phyloP scores from a whole-genome alignment of 92 coral and sea anemone species.

The Palythoa grandis region DNA sequence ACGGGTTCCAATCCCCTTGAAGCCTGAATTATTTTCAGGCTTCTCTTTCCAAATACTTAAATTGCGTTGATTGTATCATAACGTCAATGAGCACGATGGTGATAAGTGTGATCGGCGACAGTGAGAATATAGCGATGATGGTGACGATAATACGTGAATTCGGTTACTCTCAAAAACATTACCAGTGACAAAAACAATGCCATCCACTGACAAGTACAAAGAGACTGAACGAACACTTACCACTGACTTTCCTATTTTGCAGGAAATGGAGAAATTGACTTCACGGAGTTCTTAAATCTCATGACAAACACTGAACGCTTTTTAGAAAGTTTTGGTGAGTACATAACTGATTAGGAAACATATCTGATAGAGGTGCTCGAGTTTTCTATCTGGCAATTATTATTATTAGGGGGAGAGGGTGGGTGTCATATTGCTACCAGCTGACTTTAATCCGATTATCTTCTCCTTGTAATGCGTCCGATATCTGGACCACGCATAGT shows the following conservation, averaged over 20 bases:
- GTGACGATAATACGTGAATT: neutral
- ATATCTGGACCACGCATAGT: too few relatives aligned
- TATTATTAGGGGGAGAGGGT: neutral
- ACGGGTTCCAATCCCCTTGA: too few relatives aligned
- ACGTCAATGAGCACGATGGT: too few relatives aligned
- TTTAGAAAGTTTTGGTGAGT: slow-evolving; percentile 77
- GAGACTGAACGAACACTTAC: neutral
- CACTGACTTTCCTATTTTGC: neutral
- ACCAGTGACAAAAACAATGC: neutral
- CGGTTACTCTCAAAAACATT: too few relatives aligned
- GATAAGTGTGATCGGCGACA: neutral
- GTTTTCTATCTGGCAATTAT: neutral
- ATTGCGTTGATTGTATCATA: too few relatives aligned
- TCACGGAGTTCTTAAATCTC: slow-evolving; percentile 87
- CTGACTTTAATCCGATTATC: neutral
- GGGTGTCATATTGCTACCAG: neutral
- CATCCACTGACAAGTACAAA: neutral
- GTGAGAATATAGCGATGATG: neutral
- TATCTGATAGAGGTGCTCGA: neutral
- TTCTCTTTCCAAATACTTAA: too few relatives aligned
- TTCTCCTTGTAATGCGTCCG: neutral
- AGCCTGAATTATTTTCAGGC: too few relatives aligned
- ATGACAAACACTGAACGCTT: slow-evolving; percentile 99
- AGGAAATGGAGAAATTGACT: slow-evolving; percentile 99
- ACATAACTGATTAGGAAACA: too few relatives aligned